Conservation (phyloP, 2,113 vertebrate species). For the Sphyrna mokarran region DNA sequence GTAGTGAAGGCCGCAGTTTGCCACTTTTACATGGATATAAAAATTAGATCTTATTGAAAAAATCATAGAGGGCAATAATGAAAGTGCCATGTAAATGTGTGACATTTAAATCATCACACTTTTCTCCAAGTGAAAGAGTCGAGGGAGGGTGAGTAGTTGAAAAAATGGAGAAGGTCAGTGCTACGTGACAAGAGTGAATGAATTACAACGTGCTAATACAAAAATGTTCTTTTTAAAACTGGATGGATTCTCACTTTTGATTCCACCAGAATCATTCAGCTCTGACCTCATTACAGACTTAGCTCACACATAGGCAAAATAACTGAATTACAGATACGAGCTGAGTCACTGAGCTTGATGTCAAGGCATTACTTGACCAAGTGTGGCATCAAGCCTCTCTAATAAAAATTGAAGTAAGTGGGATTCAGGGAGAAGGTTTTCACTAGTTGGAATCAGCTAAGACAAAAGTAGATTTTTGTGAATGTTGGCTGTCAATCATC, state of each 20-base stretch:
- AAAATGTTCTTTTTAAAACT: background rate
- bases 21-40: background rate
- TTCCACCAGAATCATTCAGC: background rate
- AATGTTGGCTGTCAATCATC: background rate
- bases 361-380: background rate
- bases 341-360: background rate
- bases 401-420: background rate
- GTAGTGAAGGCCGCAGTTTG: background rate
- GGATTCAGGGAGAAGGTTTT: background rate
- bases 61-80: background rate
- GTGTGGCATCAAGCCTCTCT: background rate
- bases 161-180: background rate
- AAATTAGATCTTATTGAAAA: background rate
- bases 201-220: background rate
- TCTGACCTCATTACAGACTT: background rate
- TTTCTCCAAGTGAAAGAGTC: background rate
- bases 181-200: background rate
- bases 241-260: background rate
- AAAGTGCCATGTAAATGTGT: background rate
- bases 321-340: background rate
- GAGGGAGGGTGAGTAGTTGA: background rate
- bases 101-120: background rate
- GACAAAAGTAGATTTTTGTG: background rate
- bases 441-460: background rate
- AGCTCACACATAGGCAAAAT: background rate